Evolutionary conservation across 2,113 vertebrate species (phyloP).

Genomic region (Panurus biarmicus): DNA sequence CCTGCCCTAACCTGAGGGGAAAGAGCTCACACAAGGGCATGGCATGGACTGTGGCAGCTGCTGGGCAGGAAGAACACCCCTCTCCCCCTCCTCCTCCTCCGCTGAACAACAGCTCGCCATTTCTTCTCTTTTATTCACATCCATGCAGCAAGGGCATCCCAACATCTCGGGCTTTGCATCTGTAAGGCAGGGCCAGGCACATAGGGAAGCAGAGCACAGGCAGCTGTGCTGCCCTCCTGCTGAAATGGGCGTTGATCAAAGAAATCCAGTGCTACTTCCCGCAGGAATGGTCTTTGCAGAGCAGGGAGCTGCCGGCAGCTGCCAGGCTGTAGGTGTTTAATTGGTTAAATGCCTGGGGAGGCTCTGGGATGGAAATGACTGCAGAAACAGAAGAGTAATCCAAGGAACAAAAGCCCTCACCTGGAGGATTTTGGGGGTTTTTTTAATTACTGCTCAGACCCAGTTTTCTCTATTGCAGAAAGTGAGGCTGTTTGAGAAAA

Average conservation of each 20-base stretch:
- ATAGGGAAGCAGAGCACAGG: background rate
- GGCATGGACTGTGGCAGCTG: fast-evolving
- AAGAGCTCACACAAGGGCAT: background rate
- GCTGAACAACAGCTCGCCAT: background rate
- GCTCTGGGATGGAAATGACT: background rate
- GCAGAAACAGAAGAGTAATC: background rate
- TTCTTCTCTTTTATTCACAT: background rate
- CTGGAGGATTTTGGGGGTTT: background rate
- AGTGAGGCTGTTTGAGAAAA: background rate
- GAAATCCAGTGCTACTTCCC: fast-evolving
- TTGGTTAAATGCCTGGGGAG: background rate
- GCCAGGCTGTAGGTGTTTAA: background rate
- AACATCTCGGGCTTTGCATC: background rate
- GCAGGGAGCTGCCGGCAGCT: background rate
- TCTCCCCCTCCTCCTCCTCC: background rate
- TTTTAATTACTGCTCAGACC: background rate
- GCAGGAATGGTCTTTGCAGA: background rate
- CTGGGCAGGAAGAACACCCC: background rate
- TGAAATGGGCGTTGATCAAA: fast-evolving
- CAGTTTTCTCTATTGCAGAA: background rate
- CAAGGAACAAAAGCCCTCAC: background rate
- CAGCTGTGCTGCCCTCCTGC: fast-evolving
- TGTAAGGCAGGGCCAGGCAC: background rate
- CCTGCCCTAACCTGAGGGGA: background rate
- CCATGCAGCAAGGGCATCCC: background rate